Percentiles rank a stretch among this genome's conserved stretches.
These are phyloP conservation scores for Isotomurus palustris DNA, from an alignment of 2,888 invertebrate genomes.

Conservation along the genomic window DNA sequence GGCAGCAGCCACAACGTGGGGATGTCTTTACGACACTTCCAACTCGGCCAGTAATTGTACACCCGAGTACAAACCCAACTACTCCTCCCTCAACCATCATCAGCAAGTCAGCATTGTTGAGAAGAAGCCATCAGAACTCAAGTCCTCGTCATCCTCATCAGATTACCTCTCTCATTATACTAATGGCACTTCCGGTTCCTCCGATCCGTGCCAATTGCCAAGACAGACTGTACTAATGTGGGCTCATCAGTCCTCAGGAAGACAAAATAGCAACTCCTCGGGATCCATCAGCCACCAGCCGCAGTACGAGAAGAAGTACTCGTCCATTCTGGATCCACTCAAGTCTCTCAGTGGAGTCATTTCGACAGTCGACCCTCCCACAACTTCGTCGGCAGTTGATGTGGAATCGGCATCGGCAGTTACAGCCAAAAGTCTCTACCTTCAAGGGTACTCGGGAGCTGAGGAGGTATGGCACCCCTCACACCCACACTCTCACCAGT, in stretches of 20 bases:
- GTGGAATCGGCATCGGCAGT: slow-evolving; percentile 23
- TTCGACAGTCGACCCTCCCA: slow-evolving; percentile 15
- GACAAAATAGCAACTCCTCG: slow-evolving; percentile 40
- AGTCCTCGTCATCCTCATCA: slow-evolving; percentile 10
- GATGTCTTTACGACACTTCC: slow-evolving; percentile 30
- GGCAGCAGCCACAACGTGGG: slow-evolving; percentile 59
- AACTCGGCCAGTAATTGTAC: slow-evolving; percentile 42
- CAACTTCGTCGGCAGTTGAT: slow-evolving; percentile 10
- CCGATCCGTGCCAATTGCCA: slow-evolving; percentile 50
- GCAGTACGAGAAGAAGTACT: slow-evolving; percentile 25
- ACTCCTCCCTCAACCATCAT: slow-evolving; percentile 6
- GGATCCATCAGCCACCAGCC: slow-evolving; percentile 24
- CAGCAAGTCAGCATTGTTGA: slow-evolving; percentile 17
- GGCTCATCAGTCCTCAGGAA: slow-evolving; percentile 56
- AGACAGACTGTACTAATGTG: slow-evolving; percentile 92
- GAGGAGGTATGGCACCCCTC: slow-evolving; percentile 28
- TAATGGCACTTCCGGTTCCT: slow-evolving; percentile 23
- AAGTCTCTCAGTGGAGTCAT: slow-evolving; percentile 31
- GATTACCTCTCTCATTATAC: slow-evolving; percentile 31
- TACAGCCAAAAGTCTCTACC: slow-evolving; percentile 22
- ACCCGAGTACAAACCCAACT: slow-evolving; percentile 50
- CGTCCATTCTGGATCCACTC: slow-evolving; percentile 32
- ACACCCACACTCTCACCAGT: slow-evolving; percentile 17
- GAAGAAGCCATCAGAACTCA: slow-evolving; percentile 15
- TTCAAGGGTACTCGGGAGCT: slow-evolving; percentile 16